These are phyloP conservation scores for Sanderia malayensis DNA, from an alignment of 30 jellyfish, hydroid and myxozoan genomes.

Conservation along the genomic window DNA sequence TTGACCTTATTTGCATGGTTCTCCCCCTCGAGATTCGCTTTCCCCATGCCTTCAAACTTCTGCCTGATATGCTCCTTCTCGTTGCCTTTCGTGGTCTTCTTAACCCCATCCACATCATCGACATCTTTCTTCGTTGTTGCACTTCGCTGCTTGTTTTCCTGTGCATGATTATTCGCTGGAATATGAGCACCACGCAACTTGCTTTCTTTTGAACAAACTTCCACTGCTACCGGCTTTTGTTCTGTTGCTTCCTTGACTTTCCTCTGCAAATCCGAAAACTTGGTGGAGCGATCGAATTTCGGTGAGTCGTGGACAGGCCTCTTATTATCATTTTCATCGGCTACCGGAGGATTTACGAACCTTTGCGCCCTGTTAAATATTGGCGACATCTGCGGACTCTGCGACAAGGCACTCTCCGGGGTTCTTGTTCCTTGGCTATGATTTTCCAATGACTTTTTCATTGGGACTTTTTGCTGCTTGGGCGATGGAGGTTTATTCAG, in stretches of 20 bases:
- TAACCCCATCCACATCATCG: neutral
- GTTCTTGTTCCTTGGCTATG: neutral
- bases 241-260: neutral
- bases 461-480: slow-evolving; percentile 27
- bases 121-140: neutral
- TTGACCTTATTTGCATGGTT: slow-evolving; percentile 17
- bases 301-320: neutral
- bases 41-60: slow-evolving; percentile 33
- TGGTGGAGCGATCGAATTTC: neutral
- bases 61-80: slow-evolving; percentile 38
- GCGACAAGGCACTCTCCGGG: neutral
- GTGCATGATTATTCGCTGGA: too few relatives aligned
- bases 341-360: neutral
- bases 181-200: neutral
- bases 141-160: neutral
- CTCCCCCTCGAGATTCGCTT: slow-evolving; percentile 1
- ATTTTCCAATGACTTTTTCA: neutral
- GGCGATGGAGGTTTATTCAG: slow-evolving; percentile 19
- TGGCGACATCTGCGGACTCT: slow-evolving; percentile 8
- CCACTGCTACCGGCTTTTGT: slow-evolving; percentile 1
- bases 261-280: neutral
- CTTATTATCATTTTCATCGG: neutral
- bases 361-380: neutral
- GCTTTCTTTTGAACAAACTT: neutral
- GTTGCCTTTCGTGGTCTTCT: slow-evolving; percentile 14